Conservation (phyloP, 2,888 invertebrate species). For the Sinelater perroti region DNA sequence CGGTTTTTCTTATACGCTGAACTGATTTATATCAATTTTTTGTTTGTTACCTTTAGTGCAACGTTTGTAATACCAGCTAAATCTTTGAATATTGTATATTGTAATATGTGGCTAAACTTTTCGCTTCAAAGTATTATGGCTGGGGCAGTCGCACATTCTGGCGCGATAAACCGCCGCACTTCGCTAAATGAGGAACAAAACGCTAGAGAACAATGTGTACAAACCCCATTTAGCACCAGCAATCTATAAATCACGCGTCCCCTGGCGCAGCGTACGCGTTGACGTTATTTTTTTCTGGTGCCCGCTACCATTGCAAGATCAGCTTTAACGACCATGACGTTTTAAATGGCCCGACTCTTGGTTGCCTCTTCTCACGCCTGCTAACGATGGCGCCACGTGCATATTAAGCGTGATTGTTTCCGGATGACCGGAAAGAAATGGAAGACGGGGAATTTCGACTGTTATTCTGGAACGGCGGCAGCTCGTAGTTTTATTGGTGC, state of each 20-base stretch:
- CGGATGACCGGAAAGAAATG: conserved; percentile 53
- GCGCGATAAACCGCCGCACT: too few relatives aligned
- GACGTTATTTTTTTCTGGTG: conserved; percentile 36
- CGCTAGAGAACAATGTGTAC: conserved; percentile 24
- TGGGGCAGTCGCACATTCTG: too few relatives aligned
- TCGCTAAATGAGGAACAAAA: conserved; percentile 19
- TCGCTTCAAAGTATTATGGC: too few relatives aligned
- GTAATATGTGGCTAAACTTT: too few relatives aligned
- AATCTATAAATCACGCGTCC: conserved; percentile 33
- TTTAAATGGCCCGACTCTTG: conserved; percentile 36
- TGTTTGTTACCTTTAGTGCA: too few relatives aligned
- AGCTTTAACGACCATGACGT: conserved; percentile 31
- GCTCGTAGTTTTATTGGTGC: too few relatives aligned
- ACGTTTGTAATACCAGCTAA: too few relatives aligned
- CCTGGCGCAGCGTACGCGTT: conserved; percentile 27
- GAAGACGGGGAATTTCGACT: conserved; percentile 39
- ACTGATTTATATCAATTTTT: too few relatives aligned
- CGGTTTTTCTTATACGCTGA: too few relatives aligned
- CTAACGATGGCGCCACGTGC: conserved; percentile 60
- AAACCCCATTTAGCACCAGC: conserved; percentile 36
- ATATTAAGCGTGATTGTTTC: conserved; percentile 54
- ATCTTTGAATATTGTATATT: too few relatives aligned
- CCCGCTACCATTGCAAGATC: conserved; percentile 28
- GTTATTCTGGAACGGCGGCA: not conserved
- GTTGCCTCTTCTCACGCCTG: conserved; percentile 58